These are phyloP conservation scores for Anabas testudineus DNA, from an alignment of 2,797 vertebrate genomes.

Conservation along the genomic window DNA sequence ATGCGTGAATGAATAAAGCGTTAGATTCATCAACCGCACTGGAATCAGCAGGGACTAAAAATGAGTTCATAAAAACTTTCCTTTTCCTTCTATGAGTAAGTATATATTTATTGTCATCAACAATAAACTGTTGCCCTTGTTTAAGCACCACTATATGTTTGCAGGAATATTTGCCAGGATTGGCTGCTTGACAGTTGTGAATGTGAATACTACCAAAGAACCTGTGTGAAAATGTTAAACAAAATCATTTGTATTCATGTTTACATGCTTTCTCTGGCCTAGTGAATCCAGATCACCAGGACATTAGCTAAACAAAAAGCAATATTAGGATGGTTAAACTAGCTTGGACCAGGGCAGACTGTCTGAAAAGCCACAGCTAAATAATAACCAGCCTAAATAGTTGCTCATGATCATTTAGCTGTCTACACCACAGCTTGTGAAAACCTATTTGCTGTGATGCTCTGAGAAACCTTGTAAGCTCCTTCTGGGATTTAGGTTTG, in stretches of 20 bases:
- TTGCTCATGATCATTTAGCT: conserved; percentile 11
- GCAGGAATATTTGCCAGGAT: neutral
- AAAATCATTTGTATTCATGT: neutral
- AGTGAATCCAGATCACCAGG: neutral
- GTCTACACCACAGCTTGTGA: conserved; percentile 20
- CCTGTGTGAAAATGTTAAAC: neutral
- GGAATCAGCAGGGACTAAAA: neutral
- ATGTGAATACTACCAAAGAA: neutral
- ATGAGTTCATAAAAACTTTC: neutral
- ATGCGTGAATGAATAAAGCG: neutral
- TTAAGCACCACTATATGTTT: neutral
- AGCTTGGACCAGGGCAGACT: neutral
- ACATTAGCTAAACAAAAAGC: neutral
- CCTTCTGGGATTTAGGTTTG: conserved; percentile 41
- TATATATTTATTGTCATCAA: neutral
- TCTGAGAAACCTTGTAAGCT: conserved; percentile 44
- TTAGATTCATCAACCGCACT: neutral
- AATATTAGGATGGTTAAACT: neutral
- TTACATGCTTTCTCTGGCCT: neutral
- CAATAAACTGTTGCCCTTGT: neutral
- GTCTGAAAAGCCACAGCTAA: conserved; percentile 11
- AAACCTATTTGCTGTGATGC: conserved; percentile 42
- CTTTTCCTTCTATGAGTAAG: neutral
- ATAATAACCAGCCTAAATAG: conserved; percentile 8
- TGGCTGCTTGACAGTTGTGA: neutral